These are phyloP conservation scores for Onychostoma macrolepis DNA, from an alignment of 2,113 vertebrate species.

Conservation along the genomic window DNA sequence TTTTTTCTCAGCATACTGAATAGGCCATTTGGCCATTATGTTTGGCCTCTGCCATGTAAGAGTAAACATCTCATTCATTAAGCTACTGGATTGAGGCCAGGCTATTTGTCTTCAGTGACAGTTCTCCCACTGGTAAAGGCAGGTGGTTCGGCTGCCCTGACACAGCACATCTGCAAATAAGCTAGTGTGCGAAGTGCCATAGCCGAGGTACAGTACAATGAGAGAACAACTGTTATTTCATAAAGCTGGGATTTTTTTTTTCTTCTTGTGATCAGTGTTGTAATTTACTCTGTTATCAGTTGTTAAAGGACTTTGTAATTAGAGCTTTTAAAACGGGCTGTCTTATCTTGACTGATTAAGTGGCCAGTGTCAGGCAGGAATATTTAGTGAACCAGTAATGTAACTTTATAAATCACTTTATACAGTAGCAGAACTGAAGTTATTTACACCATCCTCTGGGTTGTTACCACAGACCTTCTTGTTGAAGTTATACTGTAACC, in stretches of 20 bases:
- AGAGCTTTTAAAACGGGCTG: neutral
- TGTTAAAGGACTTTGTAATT: constrained; percentile 1
- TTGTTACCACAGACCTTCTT: constrained; percentile 4
- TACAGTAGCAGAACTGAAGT: neutral
- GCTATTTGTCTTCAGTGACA: constrained; percentile 29
- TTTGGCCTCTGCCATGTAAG: neutral
- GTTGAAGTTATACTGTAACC: constrained; percentile 25
- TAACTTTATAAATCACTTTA: neutral
- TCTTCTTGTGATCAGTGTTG: neutral
- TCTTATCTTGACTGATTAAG: neutral
- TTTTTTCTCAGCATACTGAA: neutral
- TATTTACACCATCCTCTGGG: neutral
- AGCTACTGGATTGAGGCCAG: constrained; percentile 9
- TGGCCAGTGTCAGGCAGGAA: neutral
- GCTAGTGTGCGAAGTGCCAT: neutral
- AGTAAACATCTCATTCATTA: constrained; percentile 27
- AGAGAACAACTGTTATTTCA: neutral
- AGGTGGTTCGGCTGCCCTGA: constrained; percentile 30
- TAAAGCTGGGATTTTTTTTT: neutral
- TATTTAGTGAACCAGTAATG: constrained; percentile 11
- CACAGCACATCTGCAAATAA: constrained; percentile 30
- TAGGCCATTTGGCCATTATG: neutral
- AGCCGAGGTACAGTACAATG: neutral
- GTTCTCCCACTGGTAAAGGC: constrained; percentile 20
- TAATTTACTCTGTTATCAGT: neutral